phyloP scores from a whole-genome alignment of 2,113 vertebrate genomes.

The Crotalus tigris region DNA sequence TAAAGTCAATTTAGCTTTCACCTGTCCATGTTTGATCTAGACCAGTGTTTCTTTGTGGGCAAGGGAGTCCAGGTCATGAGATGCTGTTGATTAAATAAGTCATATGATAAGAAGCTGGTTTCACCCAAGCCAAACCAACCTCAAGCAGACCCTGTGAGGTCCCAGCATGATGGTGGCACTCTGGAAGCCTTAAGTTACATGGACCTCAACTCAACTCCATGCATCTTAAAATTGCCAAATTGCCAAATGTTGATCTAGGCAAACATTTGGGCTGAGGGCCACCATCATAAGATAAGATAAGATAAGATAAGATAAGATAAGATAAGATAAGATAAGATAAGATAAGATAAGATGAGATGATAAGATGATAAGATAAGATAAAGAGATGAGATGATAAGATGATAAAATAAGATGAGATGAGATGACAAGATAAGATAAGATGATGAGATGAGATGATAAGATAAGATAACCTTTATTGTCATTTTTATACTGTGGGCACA shows the following conservation, averaged over 20 bases:
- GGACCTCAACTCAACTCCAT: background rate
- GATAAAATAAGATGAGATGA: no score
- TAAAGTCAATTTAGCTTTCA: background rate
- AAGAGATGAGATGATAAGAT: no score
- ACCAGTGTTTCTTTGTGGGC: background rate
- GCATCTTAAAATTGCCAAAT: background rate
- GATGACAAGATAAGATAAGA: no score
- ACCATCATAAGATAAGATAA: background rate
- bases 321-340: no score
- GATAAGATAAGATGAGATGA: no score
- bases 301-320: no score
- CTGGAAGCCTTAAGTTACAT: background rate
- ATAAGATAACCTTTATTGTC: no score
- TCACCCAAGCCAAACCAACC: background rate
- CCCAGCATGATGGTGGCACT: background rate
- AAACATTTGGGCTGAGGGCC: background rate
- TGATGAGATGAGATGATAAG: no score
- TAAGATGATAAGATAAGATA: no score
- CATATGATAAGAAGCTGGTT: background rate
- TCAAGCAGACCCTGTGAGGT: background rate
- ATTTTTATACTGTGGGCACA: no score
- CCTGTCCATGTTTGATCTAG: background rate
- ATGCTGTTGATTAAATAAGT: background rate
- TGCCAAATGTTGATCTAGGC: background rate
- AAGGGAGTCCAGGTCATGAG: background rate